Evolutionary conservation across 1,140 invertebrate species (phyloP), one percentile per base, ranked within the genome.

Genomic region (Drosophila elegans): DNA sequence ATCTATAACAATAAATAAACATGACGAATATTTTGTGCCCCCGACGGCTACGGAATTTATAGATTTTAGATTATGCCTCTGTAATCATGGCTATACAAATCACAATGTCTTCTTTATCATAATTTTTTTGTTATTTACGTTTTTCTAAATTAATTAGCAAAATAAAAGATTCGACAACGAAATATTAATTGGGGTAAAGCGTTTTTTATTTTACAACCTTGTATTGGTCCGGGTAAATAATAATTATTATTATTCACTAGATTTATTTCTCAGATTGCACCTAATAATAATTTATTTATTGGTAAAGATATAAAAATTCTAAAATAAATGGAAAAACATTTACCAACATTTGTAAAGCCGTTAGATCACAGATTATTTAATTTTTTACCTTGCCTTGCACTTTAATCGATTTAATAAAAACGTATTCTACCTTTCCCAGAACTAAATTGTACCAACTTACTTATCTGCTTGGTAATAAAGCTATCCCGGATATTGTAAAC

Each of bases 401-500:
- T 6, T 10, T 10, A 11, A 13, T 60, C 34, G n/a, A 61, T 61
- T 36, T 12, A 29, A 39, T 7, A 16, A 2, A 29, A 55, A 12
- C 13, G 9, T 16, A 39, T 62, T 29, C 11, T 3, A 7, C 13
- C 16, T 56, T 10, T 21, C 25, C 3, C 38, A n/a, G 38, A 4
- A 32, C 5, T 13, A 9, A 13, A 11, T 6, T 16, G 9, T 21
- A 64, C n/a, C 39, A 64, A 38, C 46, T 25, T 21, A 32, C 41
- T 45, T 54, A 66, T 44, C 59, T 25, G 25, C 16, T 34, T 11
- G 7, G 4, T 25, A 10, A 41, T 27, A 27, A 36, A 49, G 32
- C 32, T 52, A 72, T 45, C 44, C 66, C 69, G 69, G 69, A 73
- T 60, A 73, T 52, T 36, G n/a, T 55, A 59, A 49, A 32, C 25